Conservation (phyloP, 2,113 vertebrate species). For the Rhabdornis inornatus region DNA sequence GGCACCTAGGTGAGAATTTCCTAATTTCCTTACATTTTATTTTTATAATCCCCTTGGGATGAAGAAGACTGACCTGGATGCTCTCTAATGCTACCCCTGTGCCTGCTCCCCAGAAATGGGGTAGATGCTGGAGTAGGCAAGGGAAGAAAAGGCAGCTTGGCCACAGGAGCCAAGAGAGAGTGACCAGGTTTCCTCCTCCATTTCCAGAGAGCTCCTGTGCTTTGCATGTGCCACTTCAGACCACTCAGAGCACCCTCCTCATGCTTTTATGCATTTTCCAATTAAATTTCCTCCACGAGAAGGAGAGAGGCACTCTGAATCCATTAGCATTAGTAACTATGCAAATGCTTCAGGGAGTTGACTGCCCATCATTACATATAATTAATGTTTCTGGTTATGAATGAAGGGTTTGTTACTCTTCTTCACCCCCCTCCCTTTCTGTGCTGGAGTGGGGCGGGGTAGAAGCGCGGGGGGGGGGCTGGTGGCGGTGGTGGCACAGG, state of each 20-base stretch:
- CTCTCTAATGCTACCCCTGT: not conserved
- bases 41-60: not conserved
- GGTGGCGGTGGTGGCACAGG: not conserved
- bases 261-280: slow-evolving; percentile 57
- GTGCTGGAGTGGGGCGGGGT: not conserved
- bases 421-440: not conserved
- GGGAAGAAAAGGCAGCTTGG: not conserved
- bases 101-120: not conserved
- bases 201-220: not conserved
- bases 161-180: not conserved
- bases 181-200: not conserved
- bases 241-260: slow-evolving; percentile 5
- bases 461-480: not conserved
- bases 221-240: not conserved
- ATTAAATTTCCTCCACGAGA: slow-evolving; percentile 55
- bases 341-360: slow-evolving; percentile 58
- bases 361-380: slow-evolving; percentile 68
- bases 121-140: not conserved
- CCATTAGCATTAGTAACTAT: slow-evolving; percentile 68
- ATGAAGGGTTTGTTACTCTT: slow-evolving; percentile 37
- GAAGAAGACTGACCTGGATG: not conserved
- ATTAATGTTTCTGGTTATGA: slow-evolving; percentile 65
- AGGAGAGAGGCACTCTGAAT: slow-evolving; percentile 48
- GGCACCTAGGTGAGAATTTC: not conserved
- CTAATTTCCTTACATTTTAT: not conserved